These are phyloP conservation scores for Labroides dimidiatus DNA, from an alignment of 2,797 vertebrate species.

Conservation along the genomic window DNA sequence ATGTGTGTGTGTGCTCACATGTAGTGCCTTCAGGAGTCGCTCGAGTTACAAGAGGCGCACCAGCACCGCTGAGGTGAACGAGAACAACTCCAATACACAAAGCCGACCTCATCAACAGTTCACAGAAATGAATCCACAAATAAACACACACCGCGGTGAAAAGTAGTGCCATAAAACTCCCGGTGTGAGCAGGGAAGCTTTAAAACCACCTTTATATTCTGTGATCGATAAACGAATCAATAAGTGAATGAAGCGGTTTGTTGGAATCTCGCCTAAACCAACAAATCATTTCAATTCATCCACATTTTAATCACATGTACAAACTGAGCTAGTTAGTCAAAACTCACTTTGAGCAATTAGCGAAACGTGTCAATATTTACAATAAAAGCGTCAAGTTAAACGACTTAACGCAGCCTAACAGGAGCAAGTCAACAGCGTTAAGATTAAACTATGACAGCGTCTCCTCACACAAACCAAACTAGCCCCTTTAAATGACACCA, in stretches of 20 bases:
- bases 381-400: constrained; percentile 44
- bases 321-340: neutral
- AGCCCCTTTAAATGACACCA: constrained; percentile 37
- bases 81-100: constrained; percentile 75
- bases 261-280: constrained; percentile 29
- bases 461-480: neutral
- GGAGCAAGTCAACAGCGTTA: neutral
- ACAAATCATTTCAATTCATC: constrained; percentile 7
- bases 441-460: neutral
- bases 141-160: neutral
- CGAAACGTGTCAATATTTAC: constrained; percentile 11
- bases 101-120: constrained; percentile 74
- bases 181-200: neutral
- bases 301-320: constrained; percentile 8
- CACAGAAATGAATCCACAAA: constrained; percentile 36
- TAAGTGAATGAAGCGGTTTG: constrained; percentile 22
- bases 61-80: constrained; percentile 72
- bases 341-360: constrained; percentile 32
- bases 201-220: neutral
- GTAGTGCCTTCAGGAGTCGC: constrained; percentile 86
- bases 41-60: constrained; percentile 79
- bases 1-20: constrained; percentile 57
- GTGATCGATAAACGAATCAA: constrained; percentile 11
- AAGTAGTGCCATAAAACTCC: neutral
- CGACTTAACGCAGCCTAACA: constrained; percentile 5